Percentiles rank a stretch among this genome's conserved stretches.
Evolutionary conservation across 1,140 invertebrate species (phyloP).

Genomic region (Anastrepha ludens): DNA sequence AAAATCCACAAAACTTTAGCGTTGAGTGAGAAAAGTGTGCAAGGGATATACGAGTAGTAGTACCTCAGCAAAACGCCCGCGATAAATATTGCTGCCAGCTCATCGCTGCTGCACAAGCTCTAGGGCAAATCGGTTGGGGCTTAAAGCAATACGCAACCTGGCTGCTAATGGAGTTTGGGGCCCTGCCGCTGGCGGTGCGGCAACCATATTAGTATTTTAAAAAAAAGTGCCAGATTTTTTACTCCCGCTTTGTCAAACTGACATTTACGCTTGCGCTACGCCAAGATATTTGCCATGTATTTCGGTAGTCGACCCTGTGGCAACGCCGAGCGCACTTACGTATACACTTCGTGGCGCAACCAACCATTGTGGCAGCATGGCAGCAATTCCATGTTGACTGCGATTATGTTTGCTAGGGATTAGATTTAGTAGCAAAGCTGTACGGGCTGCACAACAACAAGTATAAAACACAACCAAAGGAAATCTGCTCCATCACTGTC

Average conservation of each 20-base stretch:
- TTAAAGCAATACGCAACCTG: background rate
- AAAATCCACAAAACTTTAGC: background rate
- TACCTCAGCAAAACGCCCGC: background rate
- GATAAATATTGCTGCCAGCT: background rate
- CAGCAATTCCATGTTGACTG: background rate
- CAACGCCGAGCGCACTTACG: background rate
- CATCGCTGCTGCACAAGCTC: background rate
- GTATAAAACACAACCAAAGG: background rate
- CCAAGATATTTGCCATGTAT: slow-evolving; percentile 3
- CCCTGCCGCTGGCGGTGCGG: background rate
- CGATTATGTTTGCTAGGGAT: slow-evolving; percentile 55
- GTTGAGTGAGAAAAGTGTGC: background rate
- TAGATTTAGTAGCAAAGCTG: slow-evolving; percentile 53
- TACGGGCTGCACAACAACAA: background rate
- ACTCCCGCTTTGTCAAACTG: slow-evolving; percentile 71
- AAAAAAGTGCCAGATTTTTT: slow-evolving; percentile 69
- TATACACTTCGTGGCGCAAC: background rate
- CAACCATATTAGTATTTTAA: background rate
- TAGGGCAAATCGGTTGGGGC: background rate
- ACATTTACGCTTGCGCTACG: slow-evolving; percentile 63
- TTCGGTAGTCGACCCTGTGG: background rate
- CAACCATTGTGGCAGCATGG: background rate
- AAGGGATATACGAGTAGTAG: background rate
- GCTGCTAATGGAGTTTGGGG: background rate
- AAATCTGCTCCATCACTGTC: slow-evolving; percentile 37